Percentiles rank a stretch among this genome's conserved stretches.
These are phyloP conservation scores for Saguinus imperator DNA, from an alignment of 2,113 vertebrate genomes.

Conservation along the genomic window DNA sequence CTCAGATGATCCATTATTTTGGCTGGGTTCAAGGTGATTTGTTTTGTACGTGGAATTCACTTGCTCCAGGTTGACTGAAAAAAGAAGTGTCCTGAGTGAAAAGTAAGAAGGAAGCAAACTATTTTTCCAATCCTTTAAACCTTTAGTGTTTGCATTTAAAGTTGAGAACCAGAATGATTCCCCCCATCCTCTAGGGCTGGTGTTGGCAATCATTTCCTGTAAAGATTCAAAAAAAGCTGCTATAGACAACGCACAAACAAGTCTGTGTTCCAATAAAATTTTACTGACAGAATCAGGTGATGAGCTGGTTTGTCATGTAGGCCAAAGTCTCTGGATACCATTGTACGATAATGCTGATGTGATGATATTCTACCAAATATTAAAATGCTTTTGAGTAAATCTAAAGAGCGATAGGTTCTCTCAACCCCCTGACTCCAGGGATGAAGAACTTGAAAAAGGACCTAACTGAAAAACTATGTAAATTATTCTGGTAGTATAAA, in stretches of 20 bases:
- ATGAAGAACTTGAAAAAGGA: too few relatives aligned
- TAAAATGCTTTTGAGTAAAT: background rate
- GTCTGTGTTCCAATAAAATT: background rate
- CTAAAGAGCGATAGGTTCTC: background rate
- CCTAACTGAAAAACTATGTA: background rate
- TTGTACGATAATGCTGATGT: background rate
- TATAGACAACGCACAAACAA: background rate
- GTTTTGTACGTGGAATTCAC: background rate
- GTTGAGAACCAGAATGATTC: background rate
- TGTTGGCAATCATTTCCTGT: background rate
- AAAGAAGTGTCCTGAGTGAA: background rate
- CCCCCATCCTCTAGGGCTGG: background rate
- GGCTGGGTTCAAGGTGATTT: background rate
- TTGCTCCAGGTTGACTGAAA: background rate
- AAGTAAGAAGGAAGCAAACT: background rate
- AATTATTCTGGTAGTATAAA: background rate
- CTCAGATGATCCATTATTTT: background rate
- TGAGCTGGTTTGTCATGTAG: background rate
- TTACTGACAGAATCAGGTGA: background rate
- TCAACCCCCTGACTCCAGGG: rapidly evolving
- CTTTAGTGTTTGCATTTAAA: background rate
- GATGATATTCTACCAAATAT: background rate
- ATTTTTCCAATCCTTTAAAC: background rate
- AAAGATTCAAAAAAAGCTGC: background rate
- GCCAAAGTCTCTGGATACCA: background rate